Evolutionary conservation across 2,888 invertebrate genomes (phyloP).

Genomic region (Cremastinae sp.): DNA sequence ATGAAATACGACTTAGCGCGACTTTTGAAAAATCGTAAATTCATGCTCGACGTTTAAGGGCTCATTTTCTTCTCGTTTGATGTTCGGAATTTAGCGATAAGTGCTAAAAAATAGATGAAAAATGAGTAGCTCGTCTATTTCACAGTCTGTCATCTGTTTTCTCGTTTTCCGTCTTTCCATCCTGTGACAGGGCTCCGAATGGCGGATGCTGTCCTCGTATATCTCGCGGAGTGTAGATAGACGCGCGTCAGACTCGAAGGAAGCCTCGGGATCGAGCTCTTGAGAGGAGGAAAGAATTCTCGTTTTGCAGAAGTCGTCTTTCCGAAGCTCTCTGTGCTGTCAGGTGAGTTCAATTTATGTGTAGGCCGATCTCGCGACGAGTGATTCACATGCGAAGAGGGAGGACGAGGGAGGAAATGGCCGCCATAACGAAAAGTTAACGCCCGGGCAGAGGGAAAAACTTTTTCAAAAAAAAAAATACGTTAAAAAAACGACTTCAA

Average conservation of each 20-base stretch:
- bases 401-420: slow-evolving; percentile 15
- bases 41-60: too few relatives aligned
- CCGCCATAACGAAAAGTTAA: slow-evolving; percentile 58
- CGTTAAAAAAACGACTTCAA: too few relatives aligned
- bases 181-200: slow-evolving; percentile 32
- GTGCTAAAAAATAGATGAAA: too few relatives aligned
- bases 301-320: slow-evolving; percentile 47
- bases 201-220: slow-evolving; percentile 54
- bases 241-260: slow-evolving; percentile 47
- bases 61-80: too few relatives aligned
- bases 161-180: slow-evolving; percentile 18
- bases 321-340: slow-evolving; percentile 61
- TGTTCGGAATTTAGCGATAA: too few relatives aligned
- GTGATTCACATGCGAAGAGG: slow-evolving; percentile 58
- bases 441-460: slow-evolving; percentile 23
- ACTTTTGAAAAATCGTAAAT: too few relatives aligned
- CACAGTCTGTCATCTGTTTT: slow-evolving; percentile 24
- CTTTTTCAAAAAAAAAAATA: neutral
- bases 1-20: too few relatives aligned
- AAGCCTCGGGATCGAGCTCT: slow-evolving; percentile 64
- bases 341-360: slow-evolving; percentile 66
- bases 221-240: slow-evolving; percentile 41
- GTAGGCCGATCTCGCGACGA: slow-evolving; percentile 63
- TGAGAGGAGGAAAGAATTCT: slow-evolving; percentile 58
- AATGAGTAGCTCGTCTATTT: too few relatives aligned